Conservation (phyloP, 2,797 vertebrate species). For the Aphelocoma californica region DNA sequence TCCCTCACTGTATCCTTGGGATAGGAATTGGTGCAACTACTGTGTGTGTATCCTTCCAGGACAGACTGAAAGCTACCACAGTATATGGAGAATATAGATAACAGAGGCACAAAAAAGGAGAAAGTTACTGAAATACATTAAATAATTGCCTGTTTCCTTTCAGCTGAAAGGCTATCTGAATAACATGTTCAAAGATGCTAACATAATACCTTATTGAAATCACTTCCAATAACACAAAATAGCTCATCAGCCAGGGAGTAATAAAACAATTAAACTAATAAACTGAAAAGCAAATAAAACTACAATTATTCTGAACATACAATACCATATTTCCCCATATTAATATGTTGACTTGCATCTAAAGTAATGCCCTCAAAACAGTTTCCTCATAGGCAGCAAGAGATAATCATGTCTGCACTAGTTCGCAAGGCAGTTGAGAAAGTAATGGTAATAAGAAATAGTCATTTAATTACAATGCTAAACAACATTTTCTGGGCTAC, state of each 20-base stretch:
- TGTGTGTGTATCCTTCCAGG: not conserved
- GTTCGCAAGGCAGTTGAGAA: not conserved
- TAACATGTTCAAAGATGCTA: conserved; percentile 11
- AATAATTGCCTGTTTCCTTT: not conserved
- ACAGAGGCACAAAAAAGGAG: not conserved
- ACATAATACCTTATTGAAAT: conserved; percentile 33
- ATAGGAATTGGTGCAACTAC: not conserved
- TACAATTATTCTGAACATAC: conserved; percentile 26
- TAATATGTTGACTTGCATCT: not conserved
- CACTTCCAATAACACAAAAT: conserved; percentile 20
- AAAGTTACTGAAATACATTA: not conserved
- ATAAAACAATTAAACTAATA: conserved; percentile 54
- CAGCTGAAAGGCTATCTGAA: not conserved
- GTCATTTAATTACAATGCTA: not conserved
- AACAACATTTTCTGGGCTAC: not conserved
- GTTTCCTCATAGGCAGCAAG: not conserved
- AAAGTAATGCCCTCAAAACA: not conserved
- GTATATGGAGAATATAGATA: not conserved
- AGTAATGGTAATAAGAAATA: not conserved
- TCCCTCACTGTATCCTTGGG: not conserved
- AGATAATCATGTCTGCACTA: not conserved
- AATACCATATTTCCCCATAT: not conserved
- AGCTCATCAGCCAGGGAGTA: conserved; percentile 14
- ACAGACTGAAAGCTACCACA: not conserved
- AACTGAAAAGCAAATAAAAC: conserved; percentile 49